Base-by-base conservation (phyloP, 2,797 vertebrate species). In the Momotus momota region DNA sequence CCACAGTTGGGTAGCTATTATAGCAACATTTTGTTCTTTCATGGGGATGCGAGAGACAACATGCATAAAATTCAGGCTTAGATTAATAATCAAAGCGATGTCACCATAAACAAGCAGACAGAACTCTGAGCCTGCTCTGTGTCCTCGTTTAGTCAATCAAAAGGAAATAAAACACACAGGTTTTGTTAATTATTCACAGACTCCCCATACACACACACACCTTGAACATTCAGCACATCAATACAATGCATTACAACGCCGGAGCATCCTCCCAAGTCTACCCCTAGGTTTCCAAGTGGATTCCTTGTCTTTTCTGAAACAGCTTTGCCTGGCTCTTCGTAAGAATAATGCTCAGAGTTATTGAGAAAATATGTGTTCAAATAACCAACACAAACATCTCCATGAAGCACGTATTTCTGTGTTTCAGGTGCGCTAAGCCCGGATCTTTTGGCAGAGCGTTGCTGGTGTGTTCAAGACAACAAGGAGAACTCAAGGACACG, bases 11-110 rank as follows among this genome's bases (percentile, higher is more conserved):
- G 45, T 60, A 77, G 66, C 66, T 80, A 90, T 90, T 92, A 86
- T 33, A 95, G 93, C 86, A 96, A 93, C 86, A 88, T 84, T 96
- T 86, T 66, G 46, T 86, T 95, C 92, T 85, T 92, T 84, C 83
- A 41, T 1, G 3, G 80, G 73, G 86, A 94, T 67, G 90, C 11
- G 22, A 96, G 83, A 97, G 81, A 96, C 88, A 29, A 88, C 92
- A 93, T n/a, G 75, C 81, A 88, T 87, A 80, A 93, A 89, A 88
- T 87, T 77, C 86, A 94, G 60, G 60, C 71, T 84, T 70, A 43
- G 61, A 94, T 64, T 86, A 90, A 96, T 92, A 92, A 92, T 70
- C 81, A 90, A 80, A 93, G 74, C 0, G 0, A 85, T 70, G 85
- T 60, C 78, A 84, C 64, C 93, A 93, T 14, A 66, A 92, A 90